A percentile compares a stretch with the other conserved stretches of the same genome.
These are phyloP conservation scores for Channallabes apus DNA, from an alignment of 2,797 vertebrate genomes.

Conservation along the genomic window DNA sequence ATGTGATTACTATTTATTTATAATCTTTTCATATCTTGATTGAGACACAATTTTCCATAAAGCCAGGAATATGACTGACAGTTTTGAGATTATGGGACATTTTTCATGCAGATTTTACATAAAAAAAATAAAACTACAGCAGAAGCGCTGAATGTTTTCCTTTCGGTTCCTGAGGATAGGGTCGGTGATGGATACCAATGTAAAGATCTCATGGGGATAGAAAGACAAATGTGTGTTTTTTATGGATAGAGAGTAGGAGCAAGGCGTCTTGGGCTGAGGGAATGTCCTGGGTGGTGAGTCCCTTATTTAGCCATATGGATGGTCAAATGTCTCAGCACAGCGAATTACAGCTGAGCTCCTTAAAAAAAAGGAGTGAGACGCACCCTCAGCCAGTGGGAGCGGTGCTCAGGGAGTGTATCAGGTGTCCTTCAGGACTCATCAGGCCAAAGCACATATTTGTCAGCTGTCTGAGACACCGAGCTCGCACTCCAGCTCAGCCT, in stretches of 20 bases:
- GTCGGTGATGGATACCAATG: neutral
- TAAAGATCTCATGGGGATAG: neutral
- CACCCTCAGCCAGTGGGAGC: constrained; percentile 61
- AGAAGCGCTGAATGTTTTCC: constrained; percentile 29
- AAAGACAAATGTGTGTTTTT: neutral
- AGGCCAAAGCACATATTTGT: constrained; percentile 87
- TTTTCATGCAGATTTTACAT: neutral
- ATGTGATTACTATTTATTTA: neutral
- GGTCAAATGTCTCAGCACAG: constrained; percentile 80
- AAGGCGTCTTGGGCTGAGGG: constrained; percentile 55
- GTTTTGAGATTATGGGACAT: neutral
- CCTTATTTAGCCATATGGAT: constrained; percentile 87
- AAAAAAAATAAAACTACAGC: neutral
- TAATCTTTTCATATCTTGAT: neutral
- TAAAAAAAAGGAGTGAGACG: constrained; percentile 65
- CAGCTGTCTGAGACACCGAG: constrained; percentile 68
- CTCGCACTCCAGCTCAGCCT: constrained; percentile 81
- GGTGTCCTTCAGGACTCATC: constrained; percentile 83
- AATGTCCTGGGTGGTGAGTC: constrained; percentile 63
- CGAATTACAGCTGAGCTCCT: constrained; percentile 80
- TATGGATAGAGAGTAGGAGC: constrained; percentile 69
- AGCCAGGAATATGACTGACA: neutral
- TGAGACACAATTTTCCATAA: neutral
- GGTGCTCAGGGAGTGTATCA: constrained; percentile 89
- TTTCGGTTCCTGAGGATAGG: neutral